Evolutionary conservation across 2,797 vertebrate genomes (phyloP).

Genomic region (Falco cherrug): DNA sequence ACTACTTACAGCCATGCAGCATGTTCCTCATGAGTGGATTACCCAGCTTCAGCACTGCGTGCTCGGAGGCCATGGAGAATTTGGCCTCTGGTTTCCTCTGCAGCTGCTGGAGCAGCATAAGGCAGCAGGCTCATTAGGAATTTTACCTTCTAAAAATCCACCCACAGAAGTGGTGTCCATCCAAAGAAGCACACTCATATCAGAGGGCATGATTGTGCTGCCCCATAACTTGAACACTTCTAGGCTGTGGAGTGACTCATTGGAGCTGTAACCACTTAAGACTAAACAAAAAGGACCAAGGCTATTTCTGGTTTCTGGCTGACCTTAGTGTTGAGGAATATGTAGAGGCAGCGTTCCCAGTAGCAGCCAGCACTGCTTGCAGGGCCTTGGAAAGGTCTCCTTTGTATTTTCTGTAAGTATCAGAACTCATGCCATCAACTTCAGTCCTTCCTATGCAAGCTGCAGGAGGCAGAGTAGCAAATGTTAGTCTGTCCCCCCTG

Average conservation of each 20-base stretch:
- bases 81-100: neutral
- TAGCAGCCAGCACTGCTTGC: neutral
- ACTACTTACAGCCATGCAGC: neutral
- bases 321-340: neutral
- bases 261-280: neutral
- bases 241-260: neutral
- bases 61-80: neutral
- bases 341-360: neutral
- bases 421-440: neutral
- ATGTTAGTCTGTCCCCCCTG: neutral
- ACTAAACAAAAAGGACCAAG: neutral
- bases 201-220: neutral
- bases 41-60: neutral
- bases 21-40: neutral
- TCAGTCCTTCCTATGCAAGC: neutral
- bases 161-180: accelerated
- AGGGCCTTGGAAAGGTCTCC: neutral
- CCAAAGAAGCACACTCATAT: neutral
- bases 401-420: neutral
- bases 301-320: neutral
- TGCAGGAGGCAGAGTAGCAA: neutral
- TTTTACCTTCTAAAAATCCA: neutral
- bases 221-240: neutral
- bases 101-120: neutral
- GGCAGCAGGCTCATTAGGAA: neutral